These are phyloP conservation scores for Ophioninae sp. DNA, from an alignment of 2,888 invertebrate species.

Conservation along the genomic window DNA sequence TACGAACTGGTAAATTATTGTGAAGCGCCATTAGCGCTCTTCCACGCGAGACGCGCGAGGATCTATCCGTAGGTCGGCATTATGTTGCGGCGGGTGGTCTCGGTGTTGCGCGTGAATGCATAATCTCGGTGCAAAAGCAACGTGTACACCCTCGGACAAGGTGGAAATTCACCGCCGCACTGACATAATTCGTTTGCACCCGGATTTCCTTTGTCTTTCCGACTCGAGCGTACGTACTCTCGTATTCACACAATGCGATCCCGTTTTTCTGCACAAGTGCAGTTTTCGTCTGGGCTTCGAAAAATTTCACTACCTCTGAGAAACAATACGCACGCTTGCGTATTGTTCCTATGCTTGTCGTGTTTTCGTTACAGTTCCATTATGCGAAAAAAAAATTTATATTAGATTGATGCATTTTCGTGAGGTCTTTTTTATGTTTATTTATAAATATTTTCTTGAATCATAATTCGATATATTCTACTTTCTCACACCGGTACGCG, in stretches of 20 bases:
- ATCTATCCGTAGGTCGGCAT: conserved; percentile 61
- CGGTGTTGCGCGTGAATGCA: conserved; percentile 67
- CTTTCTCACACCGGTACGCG: too few species aligned
- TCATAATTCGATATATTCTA: background rate
- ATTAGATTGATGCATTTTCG: background rate
- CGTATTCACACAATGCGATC: background rate
- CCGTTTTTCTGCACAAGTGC: background rate
- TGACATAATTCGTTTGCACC: conserved; percentile 65
- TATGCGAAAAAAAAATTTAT: background rate
- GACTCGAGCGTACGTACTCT: conserved; percentile 6
- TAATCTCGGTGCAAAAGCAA: conserved; percentile 65
- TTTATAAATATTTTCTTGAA: background rate
- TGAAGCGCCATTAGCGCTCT: conserved; percentile 48
- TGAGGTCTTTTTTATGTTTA: background rate
- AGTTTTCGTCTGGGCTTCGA: background rate
- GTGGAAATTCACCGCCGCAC: conserved; percentile 52
- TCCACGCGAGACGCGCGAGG: conserved; percentile 9
- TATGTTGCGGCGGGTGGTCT: conserved; percentile 25
- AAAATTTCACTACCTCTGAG: background rate
- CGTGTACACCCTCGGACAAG: conserved; percentile 46
- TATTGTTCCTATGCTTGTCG: background rate
- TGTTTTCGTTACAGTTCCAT: background rate
- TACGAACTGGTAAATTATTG: conserved; percentile 61
- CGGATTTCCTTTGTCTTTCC: conserved; percentile 56
- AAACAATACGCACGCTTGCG: background rate